These are phyloP conservation scores for Caenorhabditis panamensis DNA, from an alignment of 2,888 invertebrate species.

Conservation along the genomic window DNA sequence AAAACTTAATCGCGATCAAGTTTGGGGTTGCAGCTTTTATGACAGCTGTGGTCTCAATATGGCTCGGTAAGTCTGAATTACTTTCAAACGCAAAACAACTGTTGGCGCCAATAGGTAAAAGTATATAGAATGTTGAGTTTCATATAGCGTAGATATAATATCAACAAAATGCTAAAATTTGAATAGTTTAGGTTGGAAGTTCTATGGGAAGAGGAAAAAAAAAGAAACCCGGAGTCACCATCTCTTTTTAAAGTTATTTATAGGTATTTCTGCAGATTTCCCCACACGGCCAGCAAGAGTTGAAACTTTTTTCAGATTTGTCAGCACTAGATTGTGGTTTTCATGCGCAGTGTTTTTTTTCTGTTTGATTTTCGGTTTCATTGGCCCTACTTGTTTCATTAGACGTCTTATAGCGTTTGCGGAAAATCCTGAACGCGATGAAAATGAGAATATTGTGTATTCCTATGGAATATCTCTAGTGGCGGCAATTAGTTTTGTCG, in stretches of 20 bases:
- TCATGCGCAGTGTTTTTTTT: constrained; percentile 79
- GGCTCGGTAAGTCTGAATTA: constrained; percentile 76
- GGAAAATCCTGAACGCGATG: constrained; percentile 70
- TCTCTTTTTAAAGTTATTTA: constrained; percentile 73
- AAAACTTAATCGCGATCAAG: constrained; percentile 69
- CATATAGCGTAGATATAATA: too few species aligned
- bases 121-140: too few species aligned
- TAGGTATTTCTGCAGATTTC: constrained; percentile 14
- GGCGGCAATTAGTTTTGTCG: constrained; percentile 64
- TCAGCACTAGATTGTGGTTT: constrained; percentile 80
- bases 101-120: too few species aligned
- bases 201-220: constrained; percentile 82
- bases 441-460: constrained; percentile 47
- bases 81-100: too few species aligned
- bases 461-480: constrained; percentile 51
- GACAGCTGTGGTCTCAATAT: constrained; percentile 82
- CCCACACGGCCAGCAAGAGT: too few species aligned
- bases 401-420: constrained; percentile 77
- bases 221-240: constrained; percentile 67
- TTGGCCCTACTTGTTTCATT: constrained; percentile 81
- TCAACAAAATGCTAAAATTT: not conserved
- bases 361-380: constrained; percentile 79
- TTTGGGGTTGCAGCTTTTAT: constrained; percentile 80
- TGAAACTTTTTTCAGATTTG: constrained; percentile 69
- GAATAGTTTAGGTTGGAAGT: constrained; percentile 77